phyloP scores from a whole-genome alignment of 1,140 invertebrate species.

The Triops longicaudatus region DNA sequence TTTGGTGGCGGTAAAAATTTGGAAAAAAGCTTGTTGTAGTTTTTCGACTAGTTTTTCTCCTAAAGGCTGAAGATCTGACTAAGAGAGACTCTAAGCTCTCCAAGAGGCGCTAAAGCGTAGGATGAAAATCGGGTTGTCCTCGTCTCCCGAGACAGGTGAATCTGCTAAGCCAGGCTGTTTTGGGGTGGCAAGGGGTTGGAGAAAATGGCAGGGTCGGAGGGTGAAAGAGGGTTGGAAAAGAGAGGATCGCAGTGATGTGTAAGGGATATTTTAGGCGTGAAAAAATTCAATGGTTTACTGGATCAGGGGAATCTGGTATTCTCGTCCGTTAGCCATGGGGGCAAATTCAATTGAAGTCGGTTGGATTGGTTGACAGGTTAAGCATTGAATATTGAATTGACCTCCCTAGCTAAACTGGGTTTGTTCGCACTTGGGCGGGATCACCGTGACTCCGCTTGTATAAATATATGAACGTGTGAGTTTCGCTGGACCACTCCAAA shows the following conservation, averaged over 20 bases:
- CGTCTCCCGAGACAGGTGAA: slow-evolving; percentile 9
- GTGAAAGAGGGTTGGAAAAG: no score
- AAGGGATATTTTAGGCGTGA: neutral
- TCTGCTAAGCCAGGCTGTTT: neutral
- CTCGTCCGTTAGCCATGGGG: neutral
- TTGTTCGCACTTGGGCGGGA: neutral
- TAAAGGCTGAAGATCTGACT: neutral
- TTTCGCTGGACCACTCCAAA: no score
- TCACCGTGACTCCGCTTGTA: no score
- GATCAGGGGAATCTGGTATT: neutral
- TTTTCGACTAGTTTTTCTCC: neutral
- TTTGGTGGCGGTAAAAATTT: no score
- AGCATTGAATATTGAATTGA: slow-evolving; percentile 8
- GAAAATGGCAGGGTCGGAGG: neutral
- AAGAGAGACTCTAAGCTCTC: neutral
- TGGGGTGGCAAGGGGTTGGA: neutral
- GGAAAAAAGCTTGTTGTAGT: no score
- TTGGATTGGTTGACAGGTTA: neutral
- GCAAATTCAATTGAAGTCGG: neutral
- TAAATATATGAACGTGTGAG: no score
- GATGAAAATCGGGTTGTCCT: neutral
- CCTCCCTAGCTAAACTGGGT: neutral
- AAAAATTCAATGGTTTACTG: neutral
- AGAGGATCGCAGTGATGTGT: neutral
- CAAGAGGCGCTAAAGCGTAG: neutral